Percentiles rank a stretch among this genome's conserved stretches.
Evolutionary conservation across 2,797 vertebrate species (phyloP).

Genomic region (Hybognathus amarus): DNA sequence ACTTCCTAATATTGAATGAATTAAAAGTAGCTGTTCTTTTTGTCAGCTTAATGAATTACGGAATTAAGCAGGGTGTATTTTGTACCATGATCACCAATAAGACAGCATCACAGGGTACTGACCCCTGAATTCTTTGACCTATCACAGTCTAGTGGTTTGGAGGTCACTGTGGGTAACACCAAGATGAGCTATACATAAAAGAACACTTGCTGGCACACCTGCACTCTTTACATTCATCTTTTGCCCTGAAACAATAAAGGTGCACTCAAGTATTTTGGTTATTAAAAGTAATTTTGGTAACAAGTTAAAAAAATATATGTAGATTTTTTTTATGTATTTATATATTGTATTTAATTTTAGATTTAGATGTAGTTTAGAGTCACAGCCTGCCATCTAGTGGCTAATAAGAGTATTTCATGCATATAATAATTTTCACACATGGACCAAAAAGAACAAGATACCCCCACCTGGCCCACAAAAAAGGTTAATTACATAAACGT

Average conservation of each 20-base stretch:
- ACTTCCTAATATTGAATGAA: neutral
- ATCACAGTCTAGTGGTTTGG: constrained; percentile 23
- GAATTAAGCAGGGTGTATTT: constrained; percentile 7
- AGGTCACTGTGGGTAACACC: neutral
- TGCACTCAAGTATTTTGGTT: neutral
- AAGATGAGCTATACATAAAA: neutral
- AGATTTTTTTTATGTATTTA: no score
- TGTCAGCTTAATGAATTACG: neutral
- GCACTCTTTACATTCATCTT: neutral
- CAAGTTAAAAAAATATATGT: neutral
- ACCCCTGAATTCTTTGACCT: constrained; percentile 44
- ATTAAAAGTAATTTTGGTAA: neutral
- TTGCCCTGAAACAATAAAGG: neutral
- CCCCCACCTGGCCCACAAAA: neutral
- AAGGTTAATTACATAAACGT: neutral
- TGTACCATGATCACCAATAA: constrained; percentile 56
- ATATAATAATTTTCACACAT: neutral
- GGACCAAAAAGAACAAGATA: neutral
- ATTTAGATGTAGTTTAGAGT: neutral
- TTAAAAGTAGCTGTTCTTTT: neutral
- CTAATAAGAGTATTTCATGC: neutral
- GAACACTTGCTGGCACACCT: neutral
- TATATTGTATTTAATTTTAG: no score
- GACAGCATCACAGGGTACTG: constrained; percentile 40
- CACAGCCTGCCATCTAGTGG: constrained; percentile 28